Evolutionary conservation across 2,113 vertebrate species (phyloP).

Genomic region (Microtus oregoni): DNA sequence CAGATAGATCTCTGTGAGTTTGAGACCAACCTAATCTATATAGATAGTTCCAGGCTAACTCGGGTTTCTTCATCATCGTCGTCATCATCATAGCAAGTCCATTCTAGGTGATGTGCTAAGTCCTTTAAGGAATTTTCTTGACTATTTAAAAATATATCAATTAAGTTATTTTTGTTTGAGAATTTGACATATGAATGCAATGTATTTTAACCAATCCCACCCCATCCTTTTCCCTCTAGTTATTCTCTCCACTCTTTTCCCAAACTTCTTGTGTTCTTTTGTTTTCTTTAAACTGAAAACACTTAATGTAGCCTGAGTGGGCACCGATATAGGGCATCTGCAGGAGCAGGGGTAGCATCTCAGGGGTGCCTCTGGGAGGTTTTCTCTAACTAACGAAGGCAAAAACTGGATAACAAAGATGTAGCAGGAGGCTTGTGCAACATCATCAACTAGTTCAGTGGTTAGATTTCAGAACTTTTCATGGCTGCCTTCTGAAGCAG

Average conservation of each 20-base stretch:
- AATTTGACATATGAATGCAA: not conserved
- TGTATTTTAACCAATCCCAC: not conserved
- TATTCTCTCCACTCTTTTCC: not conserved
- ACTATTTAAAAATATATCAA: not conserved
- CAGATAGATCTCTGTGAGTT: not conserved
- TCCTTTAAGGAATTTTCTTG: not conserved
- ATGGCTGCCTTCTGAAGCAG: not conserved
- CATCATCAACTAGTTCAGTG: not conserved
- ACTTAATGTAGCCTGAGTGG: not conserved
- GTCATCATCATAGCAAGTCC: no score
- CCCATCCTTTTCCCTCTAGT: no score
- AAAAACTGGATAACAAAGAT: not conserved
- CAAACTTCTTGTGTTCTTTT: not conserved
- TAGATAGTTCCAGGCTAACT: not conserved
- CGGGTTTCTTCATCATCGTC: not conserved
- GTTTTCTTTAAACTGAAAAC: not conserved
- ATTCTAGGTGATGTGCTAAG: not conserved
- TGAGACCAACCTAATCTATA: not conserved
- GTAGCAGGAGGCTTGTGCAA: rapidly evolving
- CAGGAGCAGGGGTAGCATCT: not conserved
- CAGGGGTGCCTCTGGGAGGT: not conserved
- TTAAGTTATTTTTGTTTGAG: not conserved
- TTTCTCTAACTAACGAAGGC: not conserved
- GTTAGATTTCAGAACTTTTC: not conserved
- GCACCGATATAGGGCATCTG: not conserved